These are phyloP conservation scores for Hipparchia sbordonii DNA, from an alignment of 2,888 invertebrate genomes.

Conservation along the genomic window DNA sequence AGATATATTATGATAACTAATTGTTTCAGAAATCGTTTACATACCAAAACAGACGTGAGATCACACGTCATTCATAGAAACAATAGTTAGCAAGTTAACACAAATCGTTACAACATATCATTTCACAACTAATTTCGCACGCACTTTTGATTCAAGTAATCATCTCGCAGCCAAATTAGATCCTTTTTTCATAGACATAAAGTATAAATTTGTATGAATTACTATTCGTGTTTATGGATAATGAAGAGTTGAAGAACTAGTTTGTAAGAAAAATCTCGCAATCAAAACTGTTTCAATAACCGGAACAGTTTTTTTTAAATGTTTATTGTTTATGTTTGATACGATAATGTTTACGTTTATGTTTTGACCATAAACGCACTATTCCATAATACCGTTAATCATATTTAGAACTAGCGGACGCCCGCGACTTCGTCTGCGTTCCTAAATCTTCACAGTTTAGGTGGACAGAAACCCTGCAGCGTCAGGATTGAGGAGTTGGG, in stretches of 20 bases:
- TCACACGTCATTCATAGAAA: slow-evolving; percentile 38
- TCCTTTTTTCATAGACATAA: neutral
- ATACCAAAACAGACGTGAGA: slow-evolving; percentile 1
- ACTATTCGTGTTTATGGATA: slow-evolving; percentile 13
- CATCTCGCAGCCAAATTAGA: slow-evolving; percentile 16
- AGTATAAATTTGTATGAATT: neutral
- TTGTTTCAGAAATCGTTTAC: neutral
- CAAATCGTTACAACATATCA: slow-evolving; percentile 61
- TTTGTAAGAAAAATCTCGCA: slow-evolving; percentile 7
- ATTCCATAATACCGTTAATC: too few species aligned
- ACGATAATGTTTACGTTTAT: too few species aligned
- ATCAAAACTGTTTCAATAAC: slow-evolving; percentile 10
- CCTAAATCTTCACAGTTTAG: too few species aligned
- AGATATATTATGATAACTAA: neutral
- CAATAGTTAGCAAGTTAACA: slow-evolving; percentile 45
- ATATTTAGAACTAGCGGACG: too few species aligned
- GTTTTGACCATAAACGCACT: too few species aligned
- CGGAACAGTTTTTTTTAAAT: neutral
- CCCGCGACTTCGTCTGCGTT: too few species aligned
- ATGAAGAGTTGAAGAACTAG: slow-evolving; percentile 1
- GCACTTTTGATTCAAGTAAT: slow-evolving; percentile 54
- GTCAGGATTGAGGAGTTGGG: too few species aligned
- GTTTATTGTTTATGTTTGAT: too few species aligned
- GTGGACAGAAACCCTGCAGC: too few species aligned
- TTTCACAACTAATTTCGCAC: slow-evolving; percentile 71